A percentile compares a stretch with the other conserved stretches of the same genome.
Evolutionary conservation across 37 sponge, comb jelly and placozoan genomes (phyloP).

Genomic region (Petrosia ficiformis): DNA sequence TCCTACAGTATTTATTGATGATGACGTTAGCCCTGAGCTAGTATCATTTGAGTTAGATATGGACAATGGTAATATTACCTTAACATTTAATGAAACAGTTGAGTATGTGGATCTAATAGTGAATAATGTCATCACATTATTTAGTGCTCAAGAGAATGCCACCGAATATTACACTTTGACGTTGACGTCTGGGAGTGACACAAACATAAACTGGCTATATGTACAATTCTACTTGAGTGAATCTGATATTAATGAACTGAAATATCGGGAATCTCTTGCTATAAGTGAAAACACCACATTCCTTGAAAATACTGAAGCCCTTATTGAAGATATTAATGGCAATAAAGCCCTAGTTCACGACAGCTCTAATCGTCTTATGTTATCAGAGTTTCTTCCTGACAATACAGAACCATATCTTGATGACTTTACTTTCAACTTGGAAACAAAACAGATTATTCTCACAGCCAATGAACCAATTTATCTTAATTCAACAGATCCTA

Average conservation of each 20-base stretch:
- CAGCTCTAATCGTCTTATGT: slow-evolving; percentile 40
- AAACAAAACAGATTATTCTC: slow-evolving; percentile 62
- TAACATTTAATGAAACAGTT: slow-evolving; percentile 89
- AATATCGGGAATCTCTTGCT: slow-evolving; percentile 56
- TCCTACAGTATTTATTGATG: slow-evolving; percentile 24
- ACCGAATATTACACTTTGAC: slow-evolving; percentile 53
- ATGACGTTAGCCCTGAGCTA: slow-evolving; percentile 49
- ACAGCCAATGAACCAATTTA: slow-evolving; percentile 77
- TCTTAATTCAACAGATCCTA: slow-evolving; percentile 67
- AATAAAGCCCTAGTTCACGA: slow-evolving; percentile 29
- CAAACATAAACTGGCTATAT: slow-evolving; percentile 65
- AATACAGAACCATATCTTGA: slow-evolving; percentile 58
- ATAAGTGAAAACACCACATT: slow-evolving; percentile 49
- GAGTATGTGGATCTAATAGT: slow-evolving; percentile 24
- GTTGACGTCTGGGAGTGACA: slow-evolving; percentile 6
- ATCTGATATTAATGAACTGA: slow-evolving; percentile 52
- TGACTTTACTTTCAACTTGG: slow-evolving; percentile 48
- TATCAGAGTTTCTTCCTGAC: slow-evolving; percentile 45
- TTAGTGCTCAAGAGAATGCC: slow-evolving; percentile 44
- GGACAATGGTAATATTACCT: slow-evolving; percentile 66
- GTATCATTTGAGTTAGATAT: slow-evolving; percentile 64
- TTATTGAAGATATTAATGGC: slow-evolving; percentile 72
- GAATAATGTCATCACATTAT: slow-evolving; percentile 59
- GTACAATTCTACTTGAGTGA: slow-evolving; percentile 53
- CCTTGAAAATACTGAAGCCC: slow-evolving; percentile 32